These are phyloP conservation scores for Oenanthe melanoleuca DNA, from an alignment of 2,113 vertebrate genomes.

Conservation along the genomic window DNA sequence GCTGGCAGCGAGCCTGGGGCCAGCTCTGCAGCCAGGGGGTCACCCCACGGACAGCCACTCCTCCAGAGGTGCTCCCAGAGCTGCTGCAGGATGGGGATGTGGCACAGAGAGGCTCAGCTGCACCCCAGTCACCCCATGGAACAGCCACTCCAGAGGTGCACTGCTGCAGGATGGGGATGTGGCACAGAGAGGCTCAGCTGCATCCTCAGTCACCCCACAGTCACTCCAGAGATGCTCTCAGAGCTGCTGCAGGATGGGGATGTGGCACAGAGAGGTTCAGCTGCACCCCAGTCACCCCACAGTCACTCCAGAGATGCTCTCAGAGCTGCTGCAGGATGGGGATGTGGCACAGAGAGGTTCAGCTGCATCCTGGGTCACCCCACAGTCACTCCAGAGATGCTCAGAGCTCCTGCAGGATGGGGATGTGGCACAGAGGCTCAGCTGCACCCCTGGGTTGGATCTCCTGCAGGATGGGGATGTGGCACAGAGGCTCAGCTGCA, in stretches of 20 bases:
- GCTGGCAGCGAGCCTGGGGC: not conserved
- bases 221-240: not conserved
- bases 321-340: accelerated
- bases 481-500: accelerated
- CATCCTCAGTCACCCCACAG: accelerated
- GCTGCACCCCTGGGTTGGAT: too few species aligned
- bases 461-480: accelerated
- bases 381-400: too few species aligned
- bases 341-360: accelerated
- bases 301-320: not conserved
- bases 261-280: accelerated
- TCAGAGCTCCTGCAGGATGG: accelerated
- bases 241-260: accelerated
- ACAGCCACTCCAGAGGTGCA: too few species aligned
- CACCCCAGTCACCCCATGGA: too few species aligned
- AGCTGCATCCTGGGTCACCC: too few species aligned
- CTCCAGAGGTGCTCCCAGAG: not conserved
- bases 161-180: accelerated
- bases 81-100: accelerated
- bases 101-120: accelerated
- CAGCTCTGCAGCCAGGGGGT: not conserved
- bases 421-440: accelerated
- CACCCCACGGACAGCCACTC: not conserved
- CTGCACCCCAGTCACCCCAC: not conserved
- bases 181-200: accelerated